Evolutionary conservation across 2,797 vertebrate genomes (phyloP), one percentile per base, ranked within the genome.

Genomic region (Rhadinocentrus ornatus): DNA sequence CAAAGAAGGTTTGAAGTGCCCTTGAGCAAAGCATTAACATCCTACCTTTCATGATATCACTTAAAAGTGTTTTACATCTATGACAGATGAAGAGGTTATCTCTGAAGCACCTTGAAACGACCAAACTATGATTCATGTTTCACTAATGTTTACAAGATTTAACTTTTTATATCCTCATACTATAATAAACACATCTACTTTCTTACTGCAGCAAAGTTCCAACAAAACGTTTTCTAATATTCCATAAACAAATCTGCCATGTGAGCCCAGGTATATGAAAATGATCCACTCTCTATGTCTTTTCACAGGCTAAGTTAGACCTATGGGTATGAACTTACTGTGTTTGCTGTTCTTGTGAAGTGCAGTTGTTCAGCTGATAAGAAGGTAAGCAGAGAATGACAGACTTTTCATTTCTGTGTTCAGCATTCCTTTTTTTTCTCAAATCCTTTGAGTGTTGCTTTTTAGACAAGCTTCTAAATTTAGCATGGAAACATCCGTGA

Each of bases 381-480:
- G 74, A 71, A 56, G 56, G 69, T 62, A 62, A 80, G 62, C 46
- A 79, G 75, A 79, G 69, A 76, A 66, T 79, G 82, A 80, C 77
- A 86, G 72, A 58, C 35, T 86, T 73, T 80, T 83, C n/a, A 71
- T 81, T 9, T 81, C 70, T 78, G 37, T 24, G 46, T 59, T 71
- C 48, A 65, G 15, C 54, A 53, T 80, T 82, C 82, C 80, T 57
- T 32, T 32, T 32, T 67, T 58, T 66, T 15, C 74, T 82, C 31
- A 31, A 83, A 72, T 83, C 81, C 71, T 84, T 81, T 86, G 77
- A 87, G 79, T 70, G 66, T 77, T 78, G 69, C 77, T 89, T 88
- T 29, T 89, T 77, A 89, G 79, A 82, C 71, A 71, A 48, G 57
- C 63, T 63, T 83, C 88, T 91, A 91, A 79, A 88, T 90, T 89